Evolutionary conservation across 2,888 invertebrate genomes (phyloP), one percentile per base, ranked within the genome.

Genomic region (Phytoseiulus persimilis): DNA sequence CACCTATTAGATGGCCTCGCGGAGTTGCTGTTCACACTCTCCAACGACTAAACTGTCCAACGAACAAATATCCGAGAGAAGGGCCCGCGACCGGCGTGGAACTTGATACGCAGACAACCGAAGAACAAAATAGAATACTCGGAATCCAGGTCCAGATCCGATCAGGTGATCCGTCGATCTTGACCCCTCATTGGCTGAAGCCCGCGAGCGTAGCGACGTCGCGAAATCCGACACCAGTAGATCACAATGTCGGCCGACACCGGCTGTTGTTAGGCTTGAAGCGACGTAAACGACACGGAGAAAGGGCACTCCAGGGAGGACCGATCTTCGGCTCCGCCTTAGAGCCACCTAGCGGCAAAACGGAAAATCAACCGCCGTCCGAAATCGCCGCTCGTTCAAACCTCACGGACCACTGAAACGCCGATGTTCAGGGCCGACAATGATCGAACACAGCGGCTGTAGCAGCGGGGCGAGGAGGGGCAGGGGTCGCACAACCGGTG

Each of bases 171-270:
- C 18, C 14, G 46, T 46, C 46, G 46, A 46, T 6, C 46, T 46
- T 46, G 6, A 14, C 46, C 14, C 9, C 46, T 46, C 14, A 46
- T 46, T 14, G 46, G 14, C 46, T 46, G 46, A 46, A 46, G 14
- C 14, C 6, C 65, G 65, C 65, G 65, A 65, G 65, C 65, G 5
- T 11, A 14, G 65, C 65, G 65, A 65, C 65, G 65, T 65, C 65
- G 65, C 65, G 65, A 65, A 65, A 65, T 65, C 65, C 65, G 65
- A 65, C 65, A 65, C 65, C 65, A 65, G 65, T 65, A 65, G 65
- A 65, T 65, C 65, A 65, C 65, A 65, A 65, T 65, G 65, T 28
- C 65, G 65, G 28, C 65, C 65, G 65, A 11, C 65, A 65, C 65
- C 65, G 65, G 65, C 65, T 28, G 65, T 65, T 14, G 65, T 65